Base-by-base conservation (phyloP, 2,113 vertebrate genomes). In the Aphyosemion australe region DNA sequence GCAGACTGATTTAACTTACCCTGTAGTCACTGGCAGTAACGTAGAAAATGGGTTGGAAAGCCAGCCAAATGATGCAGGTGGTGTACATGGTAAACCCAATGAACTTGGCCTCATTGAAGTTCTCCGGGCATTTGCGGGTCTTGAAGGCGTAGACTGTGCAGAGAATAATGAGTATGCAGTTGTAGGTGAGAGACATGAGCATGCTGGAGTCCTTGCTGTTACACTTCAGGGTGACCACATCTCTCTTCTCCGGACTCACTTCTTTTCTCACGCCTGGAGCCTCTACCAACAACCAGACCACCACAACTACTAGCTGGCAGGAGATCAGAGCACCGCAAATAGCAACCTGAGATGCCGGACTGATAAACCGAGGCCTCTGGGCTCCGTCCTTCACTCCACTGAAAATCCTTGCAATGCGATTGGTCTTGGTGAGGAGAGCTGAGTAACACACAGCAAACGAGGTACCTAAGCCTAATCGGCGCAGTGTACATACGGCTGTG, bases 81-180 rank as follows among this genome's bases (percentile, higher is more conserved):
- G 97, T 99, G 83, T 99, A 99, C 97, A 99, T 99, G 88, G 97
- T 99, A 86, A 99, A 99, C 26, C 97, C 97, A 0, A 99, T 99
- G 90, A 99, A 99, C 87, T 99, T 99, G 89, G 97, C 97, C 89
- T 99, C 97, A 0, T 99, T 99, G 92, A 99, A 99, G 89, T 99
- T 99, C 83, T 99, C 97, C 0, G 97, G 97, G 78, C 97, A 99
- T 91, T 99, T 99, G 68, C 97, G 92, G 47, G 97, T 99, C 94
- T 99, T 99, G 90, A 99, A 99, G 81, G 97, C 97, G 0, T 99
- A 99, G 82, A 99, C 93, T 2, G 97, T 99, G 93, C 97, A 99
- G 72, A 99, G 94, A 19, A 98, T 92, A 1, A 99, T 98, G 83
- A 99, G 95, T 64, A 99, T 89, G 82, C 98, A 97, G 20, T 99